phyloP scores from a whole-genome alignment of 1,140 invertebrate genomes.

The Helicoverpa zea region DNA sequence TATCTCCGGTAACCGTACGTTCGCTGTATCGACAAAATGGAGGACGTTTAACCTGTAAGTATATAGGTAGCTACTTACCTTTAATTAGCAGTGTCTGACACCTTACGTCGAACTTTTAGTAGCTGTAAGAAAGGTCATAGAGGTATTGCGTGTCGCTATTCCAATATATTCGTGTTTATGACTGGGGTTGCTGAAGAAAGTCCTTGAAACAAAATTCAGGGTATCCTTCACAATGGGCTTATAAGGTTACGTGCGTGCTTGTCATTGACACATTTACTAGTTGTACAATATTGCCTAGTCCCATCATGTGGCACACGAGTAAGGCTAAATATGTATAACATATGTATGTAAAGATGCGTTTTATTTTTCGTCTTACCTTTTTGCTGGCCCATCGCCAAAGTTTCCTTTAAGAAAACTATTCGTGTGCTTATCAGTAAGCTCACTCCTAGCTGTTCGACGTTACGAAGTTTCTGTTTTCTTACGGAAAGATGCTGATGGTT shows the following conservation, averaged over 20 bases:
- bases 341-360: conserved; percentile 20
- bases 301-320: neutral
- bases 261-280: conserved; percentile 58
- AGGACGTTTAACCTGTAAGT: conserved; percentile 1
- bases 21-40: neutral
- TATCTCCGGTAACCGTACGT: neutral
- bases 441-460: neutral
- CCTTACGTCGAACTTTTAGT: conserved; percentile 22
- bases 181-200: conserved; percentile 45
- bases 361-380: conserved; percentile 41
- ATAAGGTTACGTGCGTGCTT: conserved; percentile 56
- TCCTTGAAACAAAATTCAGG: conserved; percentile 64
- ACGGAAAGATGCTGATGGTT: neutral
- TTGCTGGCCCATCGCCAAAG: conserved; percentile 26
- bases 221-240: conserved; percentile 49
- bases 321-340: neutral
- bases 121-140: conserved; percentile 37
- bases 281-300: conserved; percentile 22
- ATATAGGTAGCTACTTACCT: neutral
- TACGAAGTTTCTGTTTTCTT: conserved; percentile 3
- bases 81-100: conserved; percentile 22
- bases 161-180: conserved; percentile 53
- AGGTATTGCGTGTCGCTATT: conserved; percentile 55
- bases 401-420: conserved; percentile 32
- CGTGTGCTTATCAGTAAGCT: conserved; percentile 34